Base-by-base conservation (phyloP, 1,140 invertebrate genomes). In the Carposina sasakii region DNA sequence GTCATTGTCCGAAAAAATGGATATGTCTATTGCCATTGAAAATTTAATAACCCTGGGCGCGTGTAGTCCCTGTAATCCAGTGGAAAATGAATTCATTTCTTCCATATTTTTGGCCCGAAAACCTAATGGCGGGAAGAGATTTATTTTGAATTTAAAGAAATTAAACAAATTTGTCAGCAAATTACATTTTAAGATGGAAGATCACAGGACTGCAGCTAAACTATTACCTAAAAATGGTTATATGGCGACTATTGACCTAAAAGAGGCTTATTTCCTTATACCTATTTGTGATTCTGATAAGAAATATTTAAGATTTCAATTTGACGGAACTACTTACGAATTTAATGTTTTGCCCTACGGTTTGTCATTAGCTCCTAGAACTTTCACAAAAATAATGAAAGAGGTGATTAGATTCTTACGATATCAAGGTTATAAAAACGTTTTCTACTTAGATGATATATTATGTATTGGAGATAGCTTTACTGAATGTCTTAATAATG, bases 391-490 rank as follows among this genome's bases (percentile, higher is more conserved):
- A 43, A 45, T 61, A 26, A 33, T 61, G 13, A 62, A 50, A 28
- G 42, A 52, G 24, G 52, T 55, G 3, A 34, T 57, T 2, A 31
- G 15, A 1, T 45, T 44, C 26, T 21, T 57, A 21, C 17, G 59
- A 19, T 10, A 13, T 1, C 43, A 16, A 1, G 56, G 54, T 12
- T 24, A 44, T 26, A 57, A 24, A 36, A 57, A 52, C 15, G 57
- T 64, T 8, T 20, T 55, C 20, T 67, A 60, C 28, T 26, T 63
- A 10, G 58, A 61, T 17, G 61, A 64, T 37, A 54, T 68, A 8
- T 42, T 65, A 13, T 67, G 58, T 41, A 52, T 63, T 4, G 57
- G 44, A 10, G 15, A 60, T 15, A 49, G 28, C 16, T 61, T 52
- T 36, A 13, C 47, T 0, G 23, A 65, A 24, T 68, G 65, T 26